Evolutionary conservation across 2,888 invertebrate genomes (phyloP).

Genomic region (Pedicia rivosa): DNA sequence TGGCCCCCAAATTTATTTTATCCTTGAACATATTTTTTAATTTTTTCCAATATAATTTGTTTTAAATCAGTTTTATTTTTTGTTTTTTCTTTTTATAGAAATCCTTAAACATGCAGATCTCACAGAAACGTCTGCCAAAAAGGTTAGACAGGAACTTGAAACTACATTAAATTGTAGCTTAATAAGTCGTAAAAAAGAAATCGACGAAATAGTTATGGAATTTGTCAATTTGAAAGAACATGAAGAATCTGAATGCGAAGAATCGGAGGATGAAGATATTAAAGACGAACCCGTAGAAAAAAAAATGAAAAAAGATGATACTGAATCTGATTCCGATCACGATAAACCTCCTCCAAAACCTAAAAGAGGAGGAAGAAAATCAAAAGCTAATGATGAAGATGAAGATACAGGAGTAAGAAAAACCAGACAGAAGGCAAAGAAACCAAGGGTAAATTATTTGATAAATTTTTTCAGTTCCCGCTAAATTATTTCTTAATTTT

Average conservation of each 20-base stretch:
- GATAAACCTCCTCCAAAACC: conserved; percentile 31
- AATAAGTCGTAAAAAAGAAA: conserved; percentile 61
- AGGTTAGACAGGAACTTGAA: conserved; percentile 74
- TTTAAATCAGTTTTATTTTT: background rate
- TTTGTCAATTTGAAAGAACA: conserved; percentile 37
- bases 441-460: conserved; percentile 48
- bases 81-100: conserved; percentile 33
- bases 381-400: conserved; percentile 32
- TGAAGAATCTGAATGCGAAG: conserved; percentile 32
- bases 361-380: conserved; percentile 33
- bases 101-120: conserved; percentile 80
- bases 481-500: conserved; percentile 1
- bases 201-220: conserved; percentile 79
- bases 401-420: conserved; percentile 26
- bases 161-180: conserved; percentile 63
- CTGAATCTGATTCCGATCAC: conserved; percentile 25
- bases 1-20: too few species aligned
- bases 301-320: conserved; percentile 1
- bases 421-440: conserved; percentile 43
- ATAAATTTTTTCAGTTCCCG: too few species aligned
- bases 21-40: too few species aligned
- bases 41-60: too few species aligned
- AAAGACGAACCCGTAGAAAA: conserved; percentile 4
- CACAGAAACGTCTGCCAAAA: conserved; percentile 70
- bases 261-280: conserved; percentile 26